phyloP scores from a whole-genome alignment of 2,888 invertebrate species.

The Agonopterix subpropinquella region DNA sequence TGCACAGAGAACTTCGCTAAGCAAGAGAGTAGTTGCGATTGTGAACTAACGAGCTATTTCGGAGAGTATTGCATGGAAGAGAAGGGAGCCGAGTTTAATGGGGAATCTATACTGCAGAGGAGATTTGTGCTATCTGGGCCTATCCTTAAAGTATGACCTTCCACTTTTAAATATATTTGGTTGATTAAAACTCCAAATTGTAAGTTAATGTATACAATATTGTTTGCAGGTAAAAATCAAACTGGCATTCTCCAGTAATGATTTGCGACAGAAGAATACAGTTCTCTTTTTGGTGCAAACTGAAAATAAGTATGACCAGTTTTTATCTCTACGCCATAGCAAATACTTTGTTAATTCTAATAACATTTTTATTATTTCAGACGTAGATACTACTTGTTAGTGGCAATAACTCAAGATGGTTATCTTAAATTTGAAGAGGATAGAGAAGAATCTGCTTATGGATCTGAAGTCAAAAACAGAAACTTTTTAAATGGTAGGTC shows the following conservation, averaged over 20 bases:
- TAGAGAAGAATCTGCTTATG: constrained; percentile 83
- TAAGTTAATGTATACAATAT: background rate
- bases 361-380: constrained; percentile 46
- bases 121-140: constrained; percentile 83
- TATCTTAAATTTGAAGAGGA: constrained; percentile 91
- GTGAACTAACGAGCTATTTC: constrained; percentile 92
- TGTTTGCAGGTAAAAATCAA: constrained; percentile 84
- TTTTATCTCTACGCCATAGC: background rate
- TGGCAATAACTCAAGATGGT: constrained; percentile 89
- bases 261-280: constrained; percentile 85
- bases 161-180: background rate
- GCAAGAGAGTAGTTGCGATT: constrained; percentile 90
- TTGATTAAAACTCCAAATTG: background rate
- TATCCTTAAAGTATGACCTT: constrained; percentile 66
- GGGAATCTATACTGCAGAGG: constrained; percentile 87
- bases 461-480: constrained; percentile 84
- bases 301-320: constrained; percentile 80
- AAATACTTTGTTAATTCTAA: background rate
- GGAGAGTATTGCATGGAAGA: constrained; percentile 93
- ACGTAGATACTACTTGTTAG: constrained; percentile 88
- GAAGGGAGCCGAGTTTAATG: constrained; percentile 92
- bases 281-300: constrained; percentile 88
- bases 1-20: constrained; percentile 93
- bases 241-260: constrained; percentile 90
- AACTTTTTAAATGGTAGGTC: constrained; percentile 87